Base-by-base conservation (phyloP, 2,113 vertebrate species). In the Numenius arquata region DNA sequence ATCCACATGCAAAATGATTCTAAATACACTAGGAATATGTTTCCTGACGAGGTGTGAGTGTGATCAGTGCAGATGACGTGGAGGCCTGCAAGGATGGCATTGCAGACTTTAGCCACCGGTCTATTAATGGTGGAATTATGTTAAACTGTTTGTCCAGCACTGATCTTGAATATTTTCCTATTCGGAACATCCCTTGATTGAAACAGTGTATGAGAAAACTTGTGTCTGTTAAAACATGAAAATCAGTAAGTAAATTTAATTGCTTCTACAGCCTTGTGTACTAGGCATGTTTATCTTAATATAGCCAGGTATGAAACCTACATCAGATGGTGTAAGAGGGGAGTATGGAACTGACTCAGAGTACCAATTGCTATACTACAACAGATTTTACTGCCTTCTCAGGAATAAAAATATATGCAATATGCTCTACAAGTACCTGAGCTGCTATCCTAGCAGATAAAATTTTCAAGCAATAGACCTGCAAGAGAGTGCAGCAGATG, bases 41-140 rank as follows among this genome's bases (percentile, higher is more conserved):
- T 82, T 85, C n/a, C 63, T 29, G 17, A 4, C 38, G 55, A 23
- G 36, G 15, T 23, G 26, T 43, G 45, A 4, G 1, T n/a, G 26
- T 79, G 62, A 65, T 43, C 53, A 38, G 47, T 38, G 20, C n/a
- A 47, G 56, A 32, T 3, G 3, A 48, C 0, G 0, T 5, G 3
- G 10, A 7, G 88, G 9, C 8, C 83, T 70, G 36, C 36, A 83
- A 80, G 21, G 63, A 86, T 3, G 12, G 11, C 21, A 56, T 3
- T 65, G 48, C 32, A 76, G 53, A 63, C n/a, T 65, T 85, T 19
- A 2, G 1, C 41, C 41, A 63, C 15, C 17, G 5, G 6, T 34
- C 19, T n/a, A 20, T 53, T 78, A 41, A 61, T 18, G 10, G 29
- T 12, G 45, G 43, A 89, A 8, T 73, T 73, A 73, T 3, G 8